phyloP scores from a whole-genome alignment of 2,113 vertebrate species.

The Petrocephalus zakoni region DNA sequence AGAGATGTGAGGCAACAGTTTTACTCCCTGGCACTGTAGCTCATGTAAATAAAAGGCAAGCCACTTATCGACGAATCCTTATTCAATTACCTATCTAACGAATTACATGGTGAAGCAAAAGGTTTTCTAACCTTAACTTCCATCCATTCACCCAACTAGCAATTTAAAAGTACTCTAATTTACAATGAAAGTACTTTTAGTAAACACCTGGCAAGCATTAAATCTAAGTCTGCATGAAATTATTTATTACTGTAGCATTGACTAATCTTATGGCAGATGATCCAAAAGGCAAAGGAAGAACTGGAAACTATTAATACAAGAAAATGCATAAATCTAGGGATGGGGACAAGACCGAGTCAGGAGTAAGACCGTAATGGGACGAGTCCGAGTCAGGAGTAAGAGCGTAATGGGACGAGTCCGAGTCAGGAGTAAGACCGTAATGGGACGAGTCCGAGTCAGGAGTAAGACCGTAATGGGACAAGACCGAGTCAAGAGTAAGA shows the following conservation, averaged over 20 bases:
- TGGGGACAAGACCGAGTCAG: too few species aligned
- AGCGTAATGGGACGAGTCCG: too few species aligned
- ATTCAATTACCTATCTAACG: not conserved
- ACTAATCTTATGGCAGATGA: not conserved
- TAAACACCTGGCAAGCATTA: not conserved
- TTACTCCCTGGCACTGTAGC: not conserved
- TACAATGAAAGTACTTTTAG: not conserved
- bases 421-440: too few species aligned
- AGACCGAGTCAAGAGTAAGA: too few species aligned
- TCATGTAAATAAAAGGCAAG: not conserved
- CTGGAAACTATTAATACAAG: not conserved
- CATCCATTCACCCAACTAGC: not conserved
- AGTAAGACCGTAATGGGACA: too few species aligned
- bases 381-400: too few species aligned
- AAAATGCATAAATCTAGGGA: too few species aligned
- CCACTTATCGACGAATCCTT: not conserved
- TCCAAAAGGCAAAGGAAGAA: not conserved
- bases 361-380: too few species aligned
- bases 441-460: too few species aligned
- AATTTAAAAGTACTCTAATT: too few species aligned
- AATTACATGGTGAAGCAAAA: not conserved
- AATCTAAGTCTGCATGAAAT: not conserved
- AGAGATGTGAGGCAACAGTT: not conserved
- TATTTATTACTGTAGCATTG: not conserved
- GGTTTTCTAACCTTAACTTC: not conserved